Base-by-base conservation (phyloP, 1,140 invertebrate genomes). In the Hypothenemus hampei region DNA sequence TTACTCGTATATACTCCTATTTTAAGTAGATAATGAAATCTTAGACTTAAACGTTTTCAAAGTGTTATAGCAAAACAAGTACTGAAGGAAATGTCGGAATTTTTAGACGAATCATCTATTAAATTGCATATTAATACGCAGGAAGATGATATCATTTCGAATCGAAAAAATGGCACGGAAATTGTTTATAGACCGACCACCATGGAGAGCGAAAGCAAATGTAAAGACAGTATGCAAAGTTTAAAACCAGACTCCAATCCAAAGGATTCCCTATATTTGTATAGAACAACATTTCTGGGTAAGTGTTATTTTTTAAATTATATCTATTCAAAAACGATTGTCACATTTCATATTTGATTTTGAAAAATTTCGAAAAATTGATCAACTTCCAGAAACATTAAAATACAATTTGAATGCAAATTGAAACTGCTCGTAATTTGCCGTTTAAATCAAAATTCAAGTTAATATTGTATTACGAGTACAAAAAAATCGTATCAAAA, bases 101-200 rank as follows among this genome's bases (percentile, higher is more conserved):
- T 21, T 23, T 15, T 23, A 43, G 23, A 43, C 16, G 44, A 11
- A 1, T 15, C 20, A 11, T 16, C 22, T 16, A 39, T 50, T 11
- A 22, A 20, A 11, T 23, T 50, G 21, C 22, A 21, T 24, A 54
- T 54, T 13, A 54, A 54, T 45, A 35, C 31, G 10, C 40, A 54
- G 44, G 45, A 54, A 33, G 18, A 22, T 4, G 33, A 50, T 6
- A n/a, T n/a, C n/a, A 19, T 48, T 5, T n/a, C 22, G 11, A 29
- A 52, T 43, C 13, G 7, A 41, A 33, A 39, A 19, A 43, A 52
- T 33, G 40, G 21, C 33, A 43, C 23, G 19, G 53, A 44, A 56
- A 45, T 56, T n/a, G 53, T 56, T 39, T 56, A 56, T 43, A 56
- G 29, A 29, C 53, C 53, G 10, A 56, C 53, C 7, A 48, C 45